Evolutionary conservation across 1,140 invertebrate species (phyloP).

Genomic region (Drosophila mojavensis): DNA sequence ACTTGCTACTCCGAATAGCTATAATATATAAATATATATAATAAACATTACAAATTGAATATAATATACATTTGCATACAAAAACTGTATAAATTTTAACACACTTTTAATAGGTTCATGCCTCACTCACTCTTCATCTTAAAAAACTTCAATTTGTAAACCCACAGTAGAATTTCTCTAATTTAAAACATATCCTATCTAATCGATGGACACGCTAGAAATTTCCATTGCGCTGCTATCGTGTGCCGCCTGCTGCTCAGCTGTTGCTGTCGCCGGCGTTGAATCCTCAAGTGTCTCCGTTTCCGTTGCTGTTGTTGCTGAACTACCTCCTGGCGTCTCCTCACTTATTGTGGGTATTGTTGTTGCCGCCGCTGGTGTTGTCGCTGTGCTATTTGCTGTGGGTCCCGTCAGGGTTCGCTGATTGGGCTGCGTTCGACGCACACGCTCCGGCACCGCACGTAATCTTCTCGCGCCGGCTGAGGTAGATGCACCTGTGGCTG

Average conservation of each 20-base stretch:
- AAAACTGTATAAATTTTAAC: no score
- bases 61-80: no score
- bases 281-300: constrained; percentile 1
- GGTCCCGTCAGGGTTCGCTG: constrained; percentile 22
- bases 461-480: constrained; percentile 18
- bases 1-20: no score
- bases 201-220: constrained; percentile 74
- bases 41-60: no score
- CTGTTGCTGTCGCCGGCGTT: constrained; percentile 5
- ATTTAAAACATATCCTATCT: constrained; percentile 9
- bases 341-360: constrained; percentile 13
- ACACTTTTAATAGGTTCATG: no score
- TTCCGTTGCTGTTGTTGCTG: not conserved
- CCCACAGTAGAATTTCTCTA: not conserved
- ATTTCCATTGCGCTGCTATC: constrained; percentile 77
- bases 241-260: constrained; percentile 54
- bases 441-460: constrained; percentile 34
- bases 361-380: constrained; percentile 17
- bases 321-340: constrained; percentile 28
- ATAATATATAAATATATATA: no score
- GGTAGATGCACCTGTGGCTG: constrained; percentile 8
- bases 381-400: constrained; percentile 25
- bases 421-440: constrained; percentile 46
- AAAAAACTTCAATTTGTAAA: not conserved
- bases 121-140: no score